Evolutionary conservation across 2,113 vertebrate species (phyloP), one percentile per base, ranked within the genome.

Genomic region (Bujurquina vittata): DNA sequence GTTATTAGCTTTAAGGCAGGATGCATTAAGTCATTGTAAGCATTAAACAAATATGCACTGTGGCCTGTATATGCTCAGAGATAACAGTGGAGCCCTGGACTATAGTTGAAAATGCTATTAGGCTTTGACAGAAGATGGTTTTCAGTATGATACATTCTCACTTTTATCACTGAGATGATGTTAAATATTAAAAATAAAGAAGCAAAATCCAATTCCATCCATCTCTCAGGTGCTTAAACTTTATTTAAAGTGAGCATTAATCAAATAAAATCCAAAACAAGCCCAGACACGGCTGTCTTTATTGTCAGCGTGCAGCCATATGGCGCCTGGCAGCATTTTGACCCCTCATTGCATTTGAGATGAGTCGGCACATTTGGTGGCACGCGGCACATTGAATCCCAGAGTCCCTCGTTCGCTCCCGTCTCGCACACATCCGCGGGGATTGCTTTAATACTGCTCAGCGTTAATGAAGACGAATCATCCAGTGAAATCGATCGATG

Each of bases 381-480:
- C 33, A 43, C 2, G 58, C 29, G 2, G 62, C 26, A 4, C 12
- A 17, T 57, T n/a, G 18, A 7, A 8, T 89, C 78, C 65, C 62
- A 33, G 52, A 75, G 31, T 62, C 33, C 67, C 77, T 10, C 5
- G 23, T 49, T 23, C 9, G 54, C 77, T 79, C 52, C 2, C 67
- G 10, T 52, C 81, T 22, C 77, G 67, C 72, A 4, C 59, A 31
- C 76, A 35, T 85, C 86, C 81, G 1, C n/a, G 2, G 91, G 84
- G 84, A 83, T 75, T 62, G 77, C 85, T 92, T 92, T 91, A 93
- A 89, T 89, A 83, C 52, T 43, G 85, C 85, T 89, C 74, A 88
- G 82, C 77, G 52, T 87, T 94, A 95, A 95, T 94, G 90, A 94
- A 94, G 94, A 95, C 88, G 81, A 94, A 94, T 95, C 90, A 91